A percentile compares a stretch with the other conserved stretches of the same genome.
These are phyloP conservation scores for Emys orbicularis DNA, from an alignment of 2,797 vertebrate species.

Conservation along the genomic window DNA sequence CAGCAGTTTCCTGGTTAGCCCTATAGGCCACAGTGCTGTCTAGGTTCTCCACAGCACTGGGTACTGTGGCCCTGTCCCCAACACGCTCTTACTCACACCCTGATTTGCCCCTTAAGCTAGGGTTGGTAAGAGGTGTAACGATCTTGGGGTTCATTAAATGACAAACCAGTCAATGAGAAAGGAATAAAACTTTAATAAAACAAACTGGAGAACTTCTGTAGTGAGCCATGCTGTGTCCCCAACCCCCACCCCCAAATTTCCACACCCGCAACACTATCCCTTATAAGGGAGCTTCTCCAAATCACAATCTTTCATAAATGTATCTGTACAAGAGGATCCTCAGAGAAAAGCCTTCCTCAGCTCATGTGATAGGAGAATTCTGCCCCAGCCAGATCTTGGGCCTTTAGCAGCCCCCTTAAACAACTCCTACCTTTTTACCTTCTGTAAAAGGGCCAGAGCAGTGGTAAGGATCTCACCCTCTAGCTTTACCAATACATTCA, in stretches of 20 bases:
- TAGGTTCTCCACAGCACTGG: neutral
- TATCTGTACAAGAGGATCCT: too few species aligned
- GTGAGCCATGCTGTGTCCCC: too few species aligned
- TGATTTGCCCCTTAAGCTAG: neutral
- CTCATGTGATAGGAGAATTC: neutral
- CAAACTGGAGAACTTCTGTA: too few species aligned
- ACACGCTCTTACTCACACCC: too few species aligned
- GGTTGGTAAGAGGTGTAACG: neutral
- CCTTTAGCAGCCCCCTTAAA: neutral
- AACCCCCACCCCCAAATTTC: too few species aligned
- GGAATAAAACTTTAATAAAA: too few species aligned
- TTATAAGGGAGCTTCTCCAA: too few species aligned
- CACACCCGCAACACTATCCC: too few species aligned
- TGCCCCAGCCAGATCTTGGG: neutral
- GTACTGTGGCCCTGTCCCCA: neutral
- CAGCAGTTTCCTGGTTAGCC: neutral
- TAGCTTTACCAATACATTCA: neutral
- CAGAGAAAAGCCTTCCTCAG: neutral
- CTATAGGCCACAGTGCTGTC: neutral
- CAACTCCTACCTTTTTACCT: neutral
- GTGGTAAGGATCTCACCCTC: neutral
- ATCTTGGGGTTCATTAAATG: too few species aligned
- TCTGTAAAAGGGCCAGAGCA: neutral
- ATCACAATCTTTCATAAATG: too few species aligned
- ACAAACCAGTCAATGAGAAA: too few species aligned